These are phyloP conservation scores for Drosophila carrolli DNA, from an alignment of 1,140 invertebrate species.

Conservation along the genomic window DNA sequence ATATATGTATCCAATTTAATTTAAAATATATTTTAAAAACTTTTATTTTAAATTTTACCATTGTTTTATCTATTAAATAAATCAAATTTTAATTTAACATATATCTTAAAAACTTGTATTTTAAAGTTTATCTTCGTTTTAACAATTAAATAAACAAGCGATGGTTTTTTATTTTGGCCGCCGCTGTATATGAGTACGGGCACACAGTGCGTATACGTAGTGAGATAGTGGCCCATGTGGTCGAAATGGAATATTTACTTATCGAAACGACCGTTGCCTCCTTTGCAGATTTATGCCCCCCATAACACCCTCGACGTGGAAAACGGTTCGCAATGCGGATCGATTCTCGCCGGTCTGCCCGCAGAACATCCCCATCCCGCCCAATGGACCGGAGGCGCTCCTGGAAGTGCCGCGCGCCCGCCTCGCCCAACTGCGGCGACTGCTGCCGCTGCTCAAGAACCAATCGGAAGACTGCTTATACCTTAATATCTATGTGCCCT, in stretches of 20 bases:
- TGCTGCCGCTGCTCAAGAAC: slow-evolving; percentile 93
- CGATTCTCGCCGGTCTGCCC: slow-evolving; percentile 95
- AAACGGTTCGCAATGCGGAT: slow-evolving; percentile 92
- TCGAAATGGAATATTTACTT: slow-evolving; percentile 47
- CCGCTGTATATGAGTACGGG: background rate
- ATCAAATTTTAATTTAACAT: no score
- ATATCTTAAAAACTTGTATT: no score
- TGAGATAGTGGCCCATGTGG: slow-evolving; percentile 10
- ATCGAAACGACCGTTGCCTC: slow-evolving; percentile 19
- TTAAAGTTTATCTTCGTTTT: background rate
- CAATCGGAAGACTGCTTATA: slow-evolving; percentile 99
- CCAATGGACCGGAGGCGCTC: slow-evolving; percentile 90
- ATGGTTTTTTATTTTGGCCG: background rate
- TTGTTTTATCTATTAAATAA: no score
- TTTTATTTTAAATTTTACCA: no score
- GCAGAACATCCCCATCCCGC: slow-evolving; percentile 90
- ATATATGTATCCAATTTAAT: no score
- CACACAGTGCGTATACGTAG: slow-evolving; percentile 28
- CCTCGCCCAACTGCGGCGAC: slow-evolving; percentile 91
- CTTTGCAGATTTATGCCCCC: slow-evolving; percentile 95
- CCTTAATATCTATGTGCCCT: slow-evolving; percentile 97
- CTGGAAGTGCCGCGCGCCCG: slow-evolving; percentile 91
- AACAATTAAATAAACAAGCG: background rate
- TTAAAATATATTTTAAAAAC: no score
- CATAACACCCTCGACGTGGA: slow-evolving; percentile 95